These are phyloP conservation scores for Umimayanthus chanpuru DNA, from an alignment of 92 coral and sea anemone species.

Conservation along the genomic window DNA sequence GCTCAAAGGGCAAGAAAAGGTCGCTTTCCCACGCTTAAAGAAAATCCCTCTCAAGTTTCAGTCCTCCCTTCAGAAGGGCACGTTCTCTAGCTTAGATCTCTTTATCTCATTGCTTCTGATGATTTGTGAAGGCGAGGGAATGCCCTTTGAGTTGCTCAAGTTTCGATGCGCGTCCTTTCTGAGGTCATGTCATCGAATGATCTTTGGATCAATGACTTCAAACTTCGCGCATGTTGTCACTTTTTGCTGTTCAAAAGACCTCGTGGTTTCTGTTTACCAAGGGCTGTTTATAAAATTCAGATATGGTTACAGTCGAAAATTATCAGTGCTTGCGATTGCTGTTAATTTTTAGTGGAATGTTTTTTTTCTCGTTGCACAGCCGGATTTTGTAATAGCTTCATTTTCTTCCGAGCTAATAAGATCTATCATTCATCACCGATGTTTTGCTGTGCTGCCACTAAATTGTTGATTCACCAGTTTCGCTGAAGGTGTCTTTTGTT, in stretches of 20 bases:
- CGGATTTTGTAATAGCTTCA: background rate
- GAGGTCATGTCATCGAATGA: background rate
- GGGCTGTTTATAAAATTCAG: slow-evolving; percentile 9
- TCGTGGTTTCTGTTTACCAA: slow-evolving; percentile 34
- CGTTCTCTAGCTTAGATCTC: background rate
- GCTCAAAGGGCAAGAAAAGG: slow-evolving; percentile 18
- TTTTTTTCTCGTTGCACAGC: background rate
- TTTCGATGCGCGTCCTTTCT: background rate
- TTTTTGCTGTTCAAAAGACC: background rate
- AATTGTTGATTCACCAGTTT: slow-evolving; percentile 5
- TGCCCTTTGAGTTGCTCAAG: background rate
- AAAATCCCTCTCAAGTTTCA: slow-evolving; percentile 32
- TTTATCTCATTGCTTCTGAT: slow-evolving; percentile 31
- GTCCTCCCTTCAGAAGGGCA: background rate
- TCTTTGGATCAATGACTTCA: background rate
- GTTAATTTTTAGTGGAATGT: background rate
- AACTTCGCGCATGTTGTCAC: slow-evolving; percentile 4
- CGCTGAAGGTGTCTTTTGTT: slow-evolving; percentile 31
- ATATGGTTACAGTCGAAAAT: background rate
- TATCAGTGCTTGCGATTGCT: background rate
- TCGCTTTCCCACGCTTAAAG: slow-evolving; percentile 44
- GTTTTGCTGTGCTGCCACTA: background rate
- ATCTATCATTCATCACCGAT: background rate
- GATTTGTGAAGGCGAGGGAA: slow-evolving; percentile 23
- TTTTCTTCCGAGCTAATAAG: background rate